A percentile compares a stretch with the other conserved stretches of the same genome.
Evolutionary conservation across 2,113 vertebrate species (phyloP).

Genomic region (Hippoglossus stenolepis): DNA sequence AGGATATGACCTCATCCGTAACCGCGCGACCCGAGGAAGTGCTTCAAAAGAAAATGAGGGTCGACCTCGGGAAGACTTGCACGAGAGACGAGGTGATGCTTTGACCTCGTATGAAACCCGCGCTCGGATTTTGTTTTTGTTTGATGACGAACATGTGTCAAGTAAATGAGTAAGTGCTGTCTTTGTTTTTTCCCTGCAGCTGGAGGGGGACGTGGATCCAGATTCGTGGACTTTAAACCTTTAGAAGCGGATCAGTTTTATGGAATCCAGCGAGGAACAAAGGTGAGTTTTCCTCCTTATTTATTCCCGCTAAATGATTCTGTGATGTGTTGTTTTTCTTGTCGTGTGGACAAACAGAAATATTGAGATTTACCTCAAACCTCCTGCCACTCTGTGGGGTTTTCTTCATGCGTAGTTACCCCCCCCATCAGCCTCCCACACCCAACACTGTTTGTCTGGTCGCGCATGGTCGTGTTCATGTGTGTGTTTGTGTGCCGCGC

Average conservation of each 20-base stretch:
- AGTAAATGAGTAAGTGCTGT: conserved; percentile 25
- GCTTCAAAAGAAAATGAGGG: conserved; percentile 74
- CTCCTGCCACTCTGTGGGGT: conserved; percentile 37
- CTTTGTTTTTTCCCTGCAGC: conserved; percentile 52
- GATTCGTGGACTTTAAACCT: neutral
- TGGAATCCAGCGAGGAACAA: too few species aligned
- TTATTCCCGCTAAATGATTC: neutral
- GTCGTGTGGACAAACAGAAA: conserved; percentile 18
- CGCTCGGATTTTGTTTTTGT: conserved; percentile 42
- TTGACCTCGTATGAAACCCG: conserved; percentile 49
- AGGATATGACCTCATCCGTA: conserved; percentile 83
- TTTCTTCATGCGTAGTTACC: conserved; percentile 66
- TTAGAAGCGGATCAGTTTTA: too few species aligned
- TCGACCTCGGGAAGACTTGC: conserved; percentile 64
- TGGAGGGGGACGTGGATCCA: neutral
- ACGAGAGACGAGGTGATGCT: conserved; percentile 52
- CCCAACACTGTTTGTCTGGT: conserved; percentile 65
- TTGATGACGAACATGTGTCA: conserved; percentile 56
- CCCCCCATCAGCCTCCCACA: conserved; percentile 57
- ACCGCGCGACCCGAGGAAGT: conserved; percentile 76
- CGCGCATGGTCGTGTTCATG: conserved; percentile 41
- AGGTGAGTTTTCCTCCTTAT: neutral
- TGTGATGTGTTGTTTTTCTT: neutral
- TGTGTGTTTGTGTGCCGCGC: conserved; percentile 30
- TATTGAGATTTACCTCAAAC: conserved; percentile 34